Conservation (phyloP, 2,888 invertebrate genomes). For the Clitarchus hookeri region DNA sequence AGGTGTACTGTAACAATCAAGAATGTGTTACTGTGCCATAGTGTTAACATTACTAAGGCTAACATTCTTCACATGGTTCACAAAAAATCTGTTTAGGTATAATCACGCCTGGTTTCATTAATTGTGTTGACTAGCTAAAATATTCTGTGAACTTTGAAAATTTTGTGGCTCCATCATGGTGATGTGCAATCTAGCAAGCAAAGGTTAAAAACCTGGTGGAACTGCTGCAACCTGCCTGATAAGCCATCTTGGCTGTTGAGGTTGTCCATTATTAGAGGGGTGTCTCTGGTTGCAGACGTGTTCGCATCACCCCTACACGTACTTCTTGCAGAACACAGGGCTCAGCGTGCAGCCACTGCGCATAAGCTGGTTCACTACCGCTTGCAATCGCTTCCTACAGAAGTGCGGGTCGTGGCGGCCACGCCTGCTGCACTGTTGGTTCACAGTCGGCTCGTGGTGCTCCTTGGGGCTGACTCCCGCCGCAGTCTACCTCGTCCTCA, state of each 20-base stretch:
- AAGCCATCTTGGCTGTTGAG: background rate
- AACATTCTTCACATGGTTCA: no score
- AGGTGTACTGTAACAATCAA: no score
- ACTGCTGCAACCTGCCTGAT: background rate
- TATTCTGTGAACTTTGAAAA: no score
- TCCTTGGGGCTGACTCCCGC: slow-evolving; percentile 69
- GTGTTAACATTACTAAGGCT: no score
- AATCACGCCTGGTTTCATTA: no score
- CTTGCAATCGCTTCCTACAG: slow-evolving; percentile 75
- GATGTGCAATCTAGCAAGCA: background rate
- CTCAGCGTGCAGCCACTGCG: slow-evolving; percentile 72
- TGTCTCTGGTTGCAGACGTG: slow-evolving; percentile 69
- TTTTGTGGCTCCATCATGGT: background rate
- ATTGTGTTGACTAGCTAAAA: no score
- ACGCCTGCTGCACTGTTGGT: slow-evolving; percentile 70
- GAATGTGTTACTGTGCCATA: no score
- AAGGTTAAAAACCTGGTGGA: no score
- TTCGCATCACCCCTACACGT: slow-evolving; percentile 79
- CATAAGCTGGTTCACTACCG: slow-evolving; percentile 77
- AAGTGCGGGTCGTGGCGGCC: slow-evolving; percentile 71
- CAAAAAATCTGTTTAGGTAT: no score
- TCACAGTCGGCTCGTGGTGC: slow-evolving; percentile 67
- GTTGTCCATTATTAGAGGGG: background rate
- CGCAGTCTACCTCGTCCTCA: slow-evolving; percentile 56
- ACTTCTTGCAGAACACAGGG: slow-evolving; percentile 76